These are phyloP conservation scores for Tamandua tetradactyla DNA, from an alignment of 2,797 vertebrate genomes.

Conservation along the genomic window DNA sequence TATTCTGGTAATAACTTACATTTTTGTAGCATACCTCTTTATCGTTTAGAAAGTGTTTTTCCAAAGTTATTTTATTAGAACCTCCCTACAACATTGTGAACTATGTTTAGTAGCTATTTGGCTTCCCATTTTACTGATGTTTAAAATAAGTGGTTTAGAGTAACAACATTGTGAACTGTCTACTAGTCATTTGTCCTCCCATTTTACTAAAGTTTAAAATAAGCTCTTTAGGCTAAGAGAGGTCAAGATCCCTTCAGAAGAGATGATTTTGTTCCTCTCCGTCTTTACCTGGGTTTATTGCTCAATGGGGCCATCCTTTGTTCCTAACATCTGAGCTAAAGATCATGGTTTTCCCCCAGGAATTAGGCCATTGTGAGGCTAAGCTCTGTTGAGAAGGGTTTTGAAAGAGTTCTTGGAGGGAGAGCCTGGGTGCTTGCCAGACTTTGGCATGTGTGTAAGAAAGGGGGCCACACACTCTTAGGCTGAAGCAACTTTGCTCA, in stretches of 20 bases:
- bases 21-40: conserved; percentile 41
- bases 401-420: neutral
- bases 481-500: neutral
- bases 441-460: neutral
- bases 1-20: conserved; percentile 34
- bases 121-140: neutral
- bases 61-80: conserved; percentile 15
- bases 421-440: neutral
- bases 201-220: too few relatives aligned
- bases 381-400: neutral
- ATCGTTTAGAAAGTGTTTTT: conserved; percentile 42
- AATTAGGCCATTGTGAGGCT: neutral
- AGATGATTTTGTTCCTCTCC: neutral
- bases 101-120: neutral
- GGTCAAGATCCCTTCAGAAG: neutral
- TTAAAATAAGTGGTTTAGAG: neutral
- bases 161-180: too few relatives aligned
- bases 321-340: neutral
- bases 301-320: neutral
- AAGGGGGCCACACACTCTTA: neutral
- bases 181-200: too few relatives aligned
- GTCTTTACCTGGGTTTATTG: neutral
- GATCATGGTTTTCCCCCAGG: neutral
- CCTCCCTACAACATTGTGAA: neutral
- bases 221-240: neutral